Conservation (phyloP, 2,888 invertebrate species). For the Eudemis profundana region DNA sequence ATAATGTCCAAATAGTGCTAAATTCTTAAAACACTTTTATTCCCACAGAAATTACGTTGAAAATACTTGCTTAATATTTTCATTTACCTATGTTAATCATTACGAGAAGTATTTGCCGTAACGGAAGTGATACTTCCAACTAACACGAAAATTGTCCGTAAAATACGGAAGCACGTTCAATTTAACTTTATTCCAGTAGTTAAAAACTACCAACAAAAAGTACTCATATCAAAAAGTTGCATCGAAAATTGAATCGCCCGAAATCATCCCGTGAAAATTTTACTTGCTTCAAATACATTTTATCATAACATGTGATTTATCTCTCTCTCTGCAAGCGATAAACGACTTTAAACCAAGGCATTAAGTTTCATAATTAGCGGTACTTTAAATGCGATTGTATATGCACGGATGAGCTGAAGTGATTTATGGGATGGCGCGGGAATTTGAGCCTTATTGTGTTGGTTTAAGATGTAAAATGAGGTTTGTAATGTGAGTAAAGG, state of each 20-base stretch:
- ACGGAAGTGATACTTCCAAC: too few species aligned
- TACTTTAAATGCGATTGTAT: conserved; percentile 51
- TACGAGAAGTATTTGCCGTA: too few species aligned
- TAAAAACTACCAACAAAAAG: conserved; percentile 38
- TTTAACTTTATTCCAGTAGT: conserved; percentile 15
- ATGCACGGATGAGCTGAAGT: conserved; percentile 66
- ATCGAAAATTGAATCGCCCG: conserved; percentile 63
- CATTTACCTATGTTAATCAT: too few species aligned
- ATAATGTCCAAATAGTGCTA: too few species aligned
- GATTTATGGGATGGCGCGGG: conserved; percentile 60
- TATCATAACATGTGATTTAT: conserved; percentile 48
- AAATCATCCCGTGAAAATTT: conserved; percentile 69
- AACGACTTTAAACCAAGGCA: conserved; percentile 52
- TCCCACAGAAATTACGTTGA: too few species aligned
- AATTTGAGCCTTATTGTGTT: conserved; percentile 57
- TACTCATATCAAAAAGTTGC: conserved; percentile 45
- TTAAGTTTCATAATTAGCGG: conserved; percentile 57
- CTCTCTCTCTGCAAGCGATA: conserved; percentile 48
- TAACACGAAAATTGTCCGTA: neutral
- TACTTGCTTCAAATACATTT: conserved; percentile 70
- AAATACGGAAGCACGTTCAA: neutral
- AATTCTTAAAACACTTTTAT: too few species aligned
- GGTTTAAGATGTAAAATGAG: conserved; percentile 61
- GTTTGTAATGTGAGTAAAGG: conserved; percentile 59
- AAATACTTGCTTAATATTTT: too few species aligned